Conservation (phyloP, 1,140 invertebrate genomes). For the Drosophila malerkotliana region DNA sequence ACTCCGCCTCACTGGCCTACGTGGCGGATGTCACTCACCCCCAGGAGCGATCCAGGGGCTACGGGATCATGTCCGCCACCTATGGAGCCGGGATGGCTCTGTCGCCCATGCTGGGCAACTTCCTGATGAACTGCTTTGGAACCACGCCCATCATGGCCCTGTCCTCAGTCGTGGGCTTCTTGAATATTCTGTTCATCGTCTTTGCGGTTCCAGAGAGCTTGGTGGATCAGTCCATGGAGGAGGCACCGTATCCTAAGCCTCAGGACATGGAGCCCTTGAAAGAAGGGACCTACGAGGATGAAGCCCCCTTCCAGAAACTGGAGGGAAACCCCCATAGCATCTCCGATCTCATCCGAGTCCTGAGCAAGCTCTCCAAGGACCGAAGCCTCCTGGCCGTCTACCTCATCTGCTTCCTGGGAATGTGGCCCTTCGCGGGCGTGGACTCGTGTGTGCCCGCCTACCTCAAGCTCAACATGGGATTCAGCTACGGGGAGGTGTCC, state of each 20-base stretch:
- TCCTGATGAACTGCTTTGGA: conserved; percentile 94
- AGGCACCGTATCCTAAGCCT: not conserved
- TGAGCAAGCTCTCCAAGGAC: conserved; percentile 95
- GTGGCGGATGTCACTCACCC: conserved; percentile 99
- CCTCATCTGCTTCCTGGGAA: conserved; percentile 98
- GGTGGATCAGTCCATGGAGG: conserved; percentile 86
- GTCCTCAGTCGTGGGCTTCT: conserved; percentile 96
- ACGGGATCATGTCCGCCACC: conserved; percentile 98
- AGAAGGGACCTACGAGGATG: too few relatives aligned
- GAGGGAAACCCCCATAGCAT: not conserved
- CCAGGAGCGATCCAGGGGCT: conserved; percentile 96
- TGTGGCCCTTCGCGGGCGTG: conserved; percentile 98
- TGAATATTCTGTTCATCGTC: conserved; percentile 99
- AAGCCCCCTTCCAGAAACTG: too few relatives aligned
- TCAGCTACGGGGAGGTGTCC: conserved; percentile 96
- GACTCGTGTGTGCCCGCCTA: conserved; percentile 99
- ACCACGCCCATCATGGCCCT: conserved; percentile 96
- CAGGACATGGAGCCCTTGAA: not conserved
- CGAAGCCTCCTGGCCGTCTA: conserved; percentile 97
- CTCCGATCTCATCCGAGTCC: conserved; percentile 86
- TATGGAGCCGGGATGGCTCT: conserved; percentile 99
- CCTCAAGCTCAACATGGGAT: conserved; percentile 98
- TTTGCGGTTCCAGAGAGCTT: conserved; percentile 99
- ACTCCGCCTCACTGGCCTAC: conserved; percentile 99
- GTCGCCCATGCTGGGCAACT: conserved; percentile 97